phyloP scores from a whole-genome alignment of 1,140 invertebrate genomes.

The Fopius arisanus region DNA sequence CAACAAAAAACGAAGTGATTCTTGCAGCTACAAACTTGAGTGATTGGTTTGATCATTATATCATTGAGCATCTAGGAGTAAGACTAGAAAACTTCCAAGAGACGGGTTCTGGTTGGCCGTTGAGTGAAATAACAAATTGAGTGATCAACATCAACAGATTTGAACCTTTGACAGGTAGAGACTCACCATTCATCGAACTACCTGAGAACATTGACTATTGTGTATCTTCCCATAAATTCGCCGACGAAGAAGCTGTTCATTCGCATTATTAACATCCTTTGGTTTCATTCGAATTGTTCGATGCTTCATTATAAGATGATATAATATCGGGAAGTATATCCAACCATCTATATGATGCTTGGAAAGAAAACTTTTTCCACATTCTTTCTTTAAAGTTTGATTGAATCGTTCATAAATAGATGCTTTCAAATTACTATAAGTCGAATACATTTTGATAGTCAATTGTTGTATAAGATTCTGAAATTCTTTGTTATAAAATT shows the following conservation, averaged over 20 bases:
- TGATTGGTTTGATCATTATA: not conserved
- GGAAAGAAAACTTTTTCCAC: no score
- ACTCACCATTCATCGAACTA: not conserved
- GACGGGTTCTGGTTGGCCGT: not conserved
- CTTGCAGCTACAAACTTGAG: not conserved
- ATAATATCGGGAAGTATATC: slow-evolving; percentile 9
- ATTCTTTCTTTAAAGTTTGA: no score
- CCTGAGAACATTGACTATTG: slow-evolving; percentile 28
- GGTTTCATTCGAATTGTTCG: slow-evolving; percentile 15
- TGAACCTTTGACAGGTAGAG: not conserved
- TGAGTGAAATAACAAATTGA: not conserved
- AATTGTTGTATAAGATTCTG: slow-evolving; percentile 1
- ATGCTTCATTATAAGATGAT: slow-evolving; percentile 12
- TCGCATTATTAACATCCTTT: not conserved
- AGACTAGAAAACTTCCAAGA: no score
- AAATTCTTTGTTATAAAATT: slow-evolving; percentile 26
- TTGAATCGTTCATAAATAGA: no score
- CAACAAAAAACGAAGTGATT: not conserved
- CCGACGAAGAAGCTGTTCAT: not conserved
- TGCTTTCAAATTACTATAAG: no score
- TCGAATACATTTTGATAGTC: slow-evolving; percentile 17
- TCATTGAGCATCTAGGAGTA: no score
- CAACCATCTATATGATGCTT: slow-evolving; percentile 15
- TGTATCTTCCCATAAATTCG: not conserved
- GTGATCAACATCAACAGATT: not conserved